These are phyloP conservation scores for Alosa sapidissima DNA, from an alignment of 2,797 vertebrate species.

Conservation along the genomic window DNA sequence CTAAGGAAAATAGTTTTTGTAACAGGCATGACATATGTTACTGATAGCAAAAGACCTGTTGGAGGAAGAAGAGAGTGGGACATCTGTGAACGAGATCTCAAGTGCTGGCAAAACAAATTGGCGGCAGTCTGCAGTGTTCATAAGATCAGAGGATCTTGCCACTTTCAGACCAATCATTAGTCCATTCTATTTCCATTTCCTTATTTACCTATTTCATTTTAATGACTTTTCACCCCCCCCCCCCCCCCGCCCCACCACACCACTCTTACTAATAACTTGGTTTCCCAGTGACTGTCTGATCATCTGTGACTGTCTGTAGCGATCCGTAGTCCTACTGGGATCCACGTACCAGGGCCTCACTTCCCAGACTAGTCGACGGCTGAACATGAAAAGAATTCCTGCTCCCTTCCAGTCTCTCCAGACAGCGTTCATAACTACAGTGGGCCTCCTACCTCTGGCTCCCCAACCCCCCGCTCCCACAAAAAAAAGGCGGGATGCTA, in stretches of 20 bases:
- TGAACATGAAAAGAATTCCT: slow-evolving; percentile 24
- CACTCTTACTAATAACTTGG: background rate
- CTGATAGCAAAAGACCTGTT: background rate
- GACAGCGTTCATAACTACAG: slow-evolving; percentile 31
- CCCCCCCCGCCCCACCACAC: background rate
- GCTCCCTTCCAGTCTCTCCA: slow-evolving; percentile 21
- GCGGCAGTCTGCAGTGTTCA: background rate
- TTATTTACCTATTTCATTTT: background rate
- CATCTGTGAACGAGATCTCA: background rate
- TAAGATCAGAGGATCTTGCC: background rate
- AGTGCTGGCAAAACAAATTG: background rate
- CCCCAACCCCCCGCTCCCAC: background rate
- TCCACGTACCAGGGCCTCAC: background rate
- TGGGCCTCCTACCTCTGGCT: slow-evolving; percentile 47
- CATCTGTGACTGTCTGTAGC: background rate
- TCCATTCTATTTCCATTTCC: background rate
- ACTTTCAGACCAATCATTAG: background rate
- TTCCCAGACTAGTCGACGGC: background rate
- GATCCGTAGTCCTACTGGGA: background rate
- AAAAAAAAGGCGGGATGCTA: background rate
- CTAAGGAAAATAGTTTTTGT: background rate
- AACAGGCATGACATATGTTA: background rate
- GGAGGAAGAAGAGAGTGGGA: background rate
- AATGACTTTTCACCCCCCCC: background rate
- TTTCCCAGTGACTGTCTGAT: background rate